Conservation (phyloP, 2,797 vertebrate species). For the Amazona ochrocephala region DNA sequence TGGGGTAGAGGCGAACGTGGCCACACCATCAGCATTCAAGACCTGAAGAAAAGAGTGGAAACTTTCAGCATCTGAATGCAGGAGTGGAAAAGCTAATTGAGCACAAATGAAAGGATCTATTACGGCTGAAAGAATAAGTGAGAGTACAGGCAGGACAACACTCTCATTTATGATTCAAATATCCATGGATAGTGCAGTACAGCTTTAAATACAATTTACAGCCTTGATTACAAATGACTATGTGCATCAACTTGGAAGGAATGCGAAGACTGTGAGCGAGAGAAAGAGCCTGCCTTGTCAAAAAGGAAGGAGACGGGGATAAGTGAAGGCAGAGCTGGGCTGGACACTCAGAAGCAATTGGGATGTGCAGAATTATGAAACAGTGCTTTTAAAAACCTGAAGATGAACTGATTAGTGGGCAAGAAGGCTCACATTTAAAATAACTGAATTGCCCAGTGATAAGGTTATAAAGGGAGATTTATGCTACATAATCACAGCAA, state of each 20-base stretch:
- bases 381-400: constrained; percentile 39
- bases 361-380: constrained; percentile 21
- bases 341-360: constrained; percentile 5
- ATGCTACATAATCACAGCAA: constrained; percentile 36
- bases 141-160: constrained; percentile 8
- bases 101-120: constrained; percentile 47
- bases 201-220: constrained; percentile 31
- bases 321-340: not conserved
- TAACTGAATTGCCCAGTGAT: not conserved
- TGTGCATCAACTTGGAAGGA: constrained; percentile 43
- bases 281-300: constrained; percentile 15
- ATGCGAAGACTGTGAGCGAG: not conserved
- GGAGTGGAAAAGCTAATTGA: constrained; percentile 54
- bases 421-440: constrained; percentile 26
- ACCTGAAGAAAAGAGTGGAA: constrained; percentile 58
- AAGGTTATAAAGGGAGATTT: constrained; percentile 41
- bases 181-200: not conserved
- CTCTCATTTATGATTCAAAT: constrained; percentile 40
- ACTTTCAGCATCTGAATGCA: constrained; percentile 53
- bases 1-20: constrained; percentile 32
- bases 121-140: constrained; percentile 6
- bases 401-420: constrained; percentile 42
- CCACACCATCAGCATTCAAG: constrained; percentile 50
- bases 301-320: not conserved
- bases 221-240: constrained; percentile 19